Conservation (phyloP, 53 echinoderm and acorn worm genomes). For the Crossaster papposus region DNA sequence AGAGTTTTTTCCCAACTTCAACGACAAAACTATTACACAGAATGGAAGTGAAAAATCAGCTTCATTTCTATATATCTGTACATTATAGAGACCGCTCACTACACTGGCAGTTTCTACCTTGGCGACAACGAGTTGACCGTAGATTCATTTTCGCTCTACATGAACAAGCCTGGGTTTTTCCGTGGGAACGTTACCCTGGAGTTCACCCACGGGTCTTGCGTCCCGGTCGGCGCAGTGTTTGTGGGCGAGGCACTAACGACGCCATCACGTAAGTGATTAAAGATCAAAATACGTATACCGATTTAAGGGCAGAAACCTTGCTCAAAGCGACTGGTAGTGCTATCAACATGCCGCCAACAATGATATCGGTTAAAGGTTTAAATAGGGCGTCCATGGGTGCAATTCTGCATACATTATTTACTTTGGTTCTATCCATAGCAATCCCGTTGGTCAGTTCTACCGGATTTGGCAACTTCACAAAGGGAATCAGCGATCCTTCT, state of each 20-base stretch:
- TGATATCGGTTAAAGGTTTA: too few relatives aligned
- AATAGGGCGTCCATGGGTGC: too few relatives aligned
- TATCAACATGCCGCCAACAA: too few relatives aligned
- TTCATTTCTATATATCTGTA: background rate
- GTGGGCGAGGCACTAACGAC: background rate
- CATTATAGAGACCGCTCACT: background rate
- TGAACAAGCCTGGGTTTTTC: background rate
- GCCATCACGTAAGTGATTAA: background rate
- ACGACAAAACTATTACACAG: background rate
- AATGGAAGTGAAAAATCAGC: too few relatives aligned
- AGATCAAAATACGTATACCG: background rate
- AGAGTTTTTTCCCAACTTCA: too few relatives aligned
- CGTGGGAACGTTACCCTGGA: background rate
- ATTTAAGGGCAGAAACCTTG: too few relatives aligned
- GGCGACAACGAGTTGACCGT: background rate
- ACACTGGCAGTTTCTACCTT: background rate
- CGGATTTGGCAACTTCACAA: slow-evolving; percentile 44
- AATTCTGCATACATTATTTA: too few relatives aligned
- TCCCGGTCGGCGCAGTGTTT: background rate
- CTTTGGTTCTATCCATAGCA: background rate
- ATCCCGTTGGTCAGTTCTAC: background rate
- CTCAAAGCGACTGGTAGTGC: too few relatives aligned
- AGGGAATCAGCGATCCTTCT: slow-evolving; percentile 38
- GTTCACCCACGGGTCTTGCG: background rate
- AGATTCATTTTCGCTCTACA: background rate